phyloP scores from a whole-genome alignment of 2,113 vertebrate species.

The Triplophysa siluroides region DNA sequence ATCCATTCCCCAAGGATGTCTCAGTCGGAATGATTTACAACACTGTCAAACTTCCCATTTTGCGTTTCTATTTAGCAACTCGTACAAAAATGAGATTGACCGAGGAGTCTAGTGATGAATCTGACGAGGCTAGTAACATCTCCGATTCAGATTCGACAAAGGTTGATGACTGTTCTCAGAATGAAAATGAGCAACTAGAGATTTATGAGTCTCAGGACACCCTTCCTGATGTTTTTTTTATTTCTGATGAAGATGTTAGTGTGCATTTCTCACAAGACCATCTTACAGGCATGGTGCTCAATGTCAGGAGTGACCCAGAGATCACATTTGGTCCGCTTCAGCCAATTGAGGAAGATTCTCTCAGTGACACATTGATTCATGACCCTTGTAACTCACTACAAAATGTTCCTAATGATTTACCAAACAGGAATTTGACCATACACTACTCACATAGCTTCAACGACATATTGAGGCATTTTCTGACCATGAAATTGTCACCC shows the following conservation, averaged over 20 bases:
- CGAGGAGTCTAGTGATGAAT: neutral
- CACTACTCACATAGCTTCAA: conserved; percentile 27
- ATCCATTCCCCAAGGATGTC: neutral
- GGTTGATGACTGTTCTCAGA: neutral
- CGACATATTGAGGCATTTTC: conserved; percentile 46
- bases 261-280: neutral
- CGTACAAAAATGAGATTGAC: neutral
- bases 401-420: neutral
- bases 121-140: neutral
- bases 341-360: neutral
- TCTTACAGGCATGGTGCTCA: neutral
- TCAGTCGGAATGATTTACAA: neutral
- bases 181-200: neutral
- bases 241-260: neutral
- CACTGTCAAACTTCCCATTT: neutral
- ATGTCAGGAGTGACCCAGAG: neutral
- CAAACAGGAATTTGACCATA: conserved; percentile 29
- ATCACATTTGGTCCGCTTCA: neutral
- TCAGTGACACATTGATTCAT: neutral
- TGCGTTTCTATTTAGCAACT: neutral
- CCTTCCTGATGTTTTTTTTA: neutral
- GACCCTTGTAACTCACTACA: neutral
- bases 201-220: neutral
- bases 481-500: conserved; percentile 38
- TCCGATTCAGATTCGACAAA: neutral